Percentiles rank a stretch among this genome's conserved stretches.
Conservation (phyloP, 2,113 vertebrate genomes). For the Chlamydotis undulata region DNA sequence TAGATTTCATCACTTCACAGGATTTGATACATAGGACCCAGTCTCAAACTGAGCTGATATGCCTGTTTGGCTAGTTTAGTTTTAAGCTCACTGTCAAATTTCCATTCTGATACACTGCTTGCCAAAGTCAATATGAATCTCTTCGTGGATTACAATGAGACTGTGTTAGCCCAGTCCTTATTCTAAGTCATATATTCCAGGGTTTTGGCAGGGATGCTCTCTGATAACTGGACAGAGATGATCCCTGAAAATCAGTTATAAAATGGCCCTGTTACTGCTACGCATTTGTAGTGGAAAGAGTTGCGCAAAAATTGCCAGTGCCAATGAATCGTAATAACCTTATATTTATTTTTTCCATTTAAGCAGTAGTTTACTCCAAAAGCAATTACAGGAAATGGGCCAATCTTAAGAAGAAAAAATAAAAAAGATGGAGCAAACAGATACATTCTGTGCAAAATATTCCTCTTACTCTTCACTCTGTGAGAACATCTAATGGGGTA, state of each 20-base stretch:
- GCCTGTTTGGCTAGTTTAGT: not conserved
- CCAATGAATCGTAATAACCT: not conserved
- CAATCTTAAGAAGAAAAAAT: not conserved
- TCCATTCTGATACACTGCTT: not conserved
- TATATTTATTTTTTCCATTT: not conserved
- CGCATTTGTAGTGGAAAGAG: not conserved
- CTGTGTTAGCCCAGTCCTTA: not conserved
- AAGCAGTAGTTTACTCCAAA: not conserved
- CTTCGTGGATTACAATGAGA: not conserved
- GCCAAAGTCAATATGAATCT: not conserved
- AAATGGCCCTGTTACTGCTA: not conserved
- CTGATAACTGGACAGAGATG: not conserved
- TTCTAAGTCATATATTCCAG: not conserved
- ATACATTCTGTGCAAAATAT: not conserved
- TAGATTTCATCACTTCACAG: not conserved
- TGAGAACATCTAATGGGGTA: not conserved
- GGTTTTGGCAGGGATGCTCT: not conserved
- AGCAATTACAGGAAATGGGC: not conserved
- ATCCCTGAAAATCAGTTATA: not conserved
- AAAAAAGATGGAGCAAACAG: not conserved
- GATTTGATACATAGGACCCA: not conserved
- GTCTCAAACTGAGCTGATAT: not conserved
- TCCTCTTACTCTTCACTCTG: not conserved
- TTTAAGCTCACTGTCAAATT: not conserved
- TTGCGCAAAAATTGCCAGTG: not conserved